Evolutionary conservation across 2,797 vertebrate species (phyloP), one percentile per base, ranked within the genome.

Genomic region (Manis javanica): DNA sequence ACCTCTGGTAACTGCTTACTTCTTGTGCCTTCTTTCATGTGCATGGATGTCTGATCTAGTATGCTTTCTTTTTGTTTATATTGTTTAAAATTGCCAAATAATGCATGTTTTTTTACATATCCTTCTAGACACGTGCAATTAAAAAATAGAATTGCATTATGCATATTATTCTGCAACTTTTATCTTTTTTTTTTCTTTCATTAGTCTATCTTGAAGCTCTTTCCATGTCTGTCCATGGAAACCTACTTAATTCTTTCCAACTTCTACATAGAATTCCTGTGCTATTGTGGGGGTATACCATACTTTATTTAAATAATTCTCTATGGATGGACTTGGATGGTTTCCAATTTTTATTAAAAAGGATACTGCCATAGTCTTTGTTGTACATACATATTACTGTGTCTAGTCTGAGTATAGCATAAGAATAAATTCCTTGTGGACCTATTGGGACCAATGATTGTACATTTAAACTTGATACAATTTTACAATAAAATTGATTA

Each of bases 1-100:
- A 87, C 55, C 29, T 89, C 81, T 97, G 97, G 87, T 97, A 96
- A 96, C 86, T 84, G 78, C 63, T 87, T 72, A 5, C 34, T 96
- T 92, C 64, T 92, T 0, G 0, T 85, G 31, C 15, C 7, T 90
- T 87, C 31, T 86, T 90, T 88, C 39, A 15, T 42, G 63, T 88
- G 59, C 29, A 10, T 81, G 64, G 16, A 49, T 89, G 23, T 93
- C 46, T 83, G 74, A 89, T 46, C 46, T 69, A 49, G 23, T 61
- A 31, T 64, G 63, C 87, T 75, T 90, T 72, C 46, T 87, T 77
- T 90, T 57, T 86, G 18, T 85, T 91, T 87, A 57, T 74, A 29
- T 55, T 81, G 31, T 42, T 96, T 53, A 77, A 87, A 87, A 92
- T 77, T 37, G 16, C 11, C 63, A 89, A 94, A 74, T 39, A 63